These are phyloP conservation scores for Enteromius trimaculatus DNA, from an alignment of 2,797 vertebrate species.

Conservation along the genomic window DNA sequence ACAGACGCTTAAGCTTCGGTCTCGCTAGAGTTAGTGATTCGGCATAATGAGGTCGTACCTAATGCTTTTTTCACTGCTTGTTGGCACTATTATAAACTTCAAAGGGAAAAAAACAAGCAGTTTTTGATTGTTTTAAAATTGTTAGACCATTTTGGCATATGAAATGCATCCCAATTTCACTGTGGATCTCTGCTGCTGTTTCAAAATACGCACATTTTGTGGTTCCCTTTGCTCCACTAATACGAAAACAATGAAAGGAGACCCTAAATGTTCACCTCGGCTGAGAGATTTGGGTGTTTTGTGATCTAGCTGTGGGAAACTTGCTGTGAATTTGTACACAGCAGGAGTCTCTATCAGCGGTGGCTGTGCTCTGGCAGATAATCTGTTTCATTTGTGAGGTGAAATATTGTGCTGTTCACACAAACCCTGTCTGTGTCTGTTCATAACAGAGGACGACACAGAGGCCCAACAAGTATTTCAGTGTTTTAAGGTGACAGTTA, in stretches of 20 bases:
- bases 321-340: conserved; percentile 52
- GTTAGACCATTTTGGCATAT: background rate
- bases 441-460: conserved; percentile 27
- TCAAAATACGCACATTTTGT: background rate
- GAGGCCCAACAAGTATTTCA: background rate
- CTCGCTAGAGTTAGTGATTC: conserved; percentile 50
- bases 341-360: conserved; percentile 37
- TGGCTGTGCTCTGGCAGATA: conserved; percentile 42
- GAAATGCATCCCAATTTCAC: background rate
- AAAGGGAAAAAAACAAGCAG: conserved; percentile 1
- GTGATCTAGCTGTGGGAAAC: conserved; percentile 34
- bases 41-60: conserved; percentile 41
- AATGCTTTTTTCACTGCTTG: conserved; percentile 30
- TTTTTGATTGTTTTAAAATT: conserved; percentile 27
- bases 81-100: conserved; percentile 32
- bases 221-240: background rate
- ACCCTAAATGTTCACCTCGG: background rate
- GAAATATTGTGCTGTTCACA: conserved; percentile 42
- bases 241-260: background rate
- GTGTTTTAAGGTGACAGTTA: background rate
- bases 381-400: conserved; percentile 47
- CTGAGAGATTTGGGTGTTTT: conserved; percentile 38
- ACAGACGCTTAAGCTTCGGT: conserved; percentile 43
- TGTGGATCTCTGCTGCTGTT: background rate
- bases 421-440: conserved; percentile 22